A percentile compares a stretch with the other conserved stretches of the same genome.
These are phyloP conservation scores for Pyralis farinalis DNA, from an alignment of 2,888 invertebrate species.

Conservation along the genomic window DNA sequence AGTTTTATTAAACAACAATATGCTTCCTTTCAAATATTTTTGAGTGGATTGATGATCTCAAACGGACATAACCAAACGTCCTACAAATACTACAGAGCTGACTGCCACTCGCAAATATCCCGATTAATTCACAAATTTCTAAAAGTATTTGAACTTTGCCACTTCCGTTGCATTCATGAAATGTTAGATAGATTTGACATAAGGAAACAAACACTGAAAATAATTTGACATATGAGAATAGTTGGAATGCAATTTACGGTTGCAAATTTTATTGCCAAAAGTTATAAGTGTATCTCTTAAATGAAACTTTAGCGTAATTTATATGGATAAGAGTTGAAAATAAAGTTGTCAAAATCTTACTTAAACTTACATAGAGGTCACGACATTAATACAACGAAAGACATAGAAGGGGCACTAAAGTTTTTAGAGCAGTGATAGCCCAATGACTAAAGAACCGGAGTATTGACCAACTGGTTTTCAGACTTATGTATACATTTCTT, in stretches of 20 bases:
- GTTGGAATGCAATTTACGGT: not conserved
- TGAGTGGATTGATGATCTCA: constrained; percentile 54
- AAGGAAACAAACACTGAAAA: not conserved
- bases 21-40: constrained; percentile 57
- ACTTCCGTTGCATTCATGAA: not conserved
- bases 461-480: too few species aligned
- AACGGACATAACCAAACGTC: constrained; percentile 34
- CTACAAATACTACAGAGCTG: constrained; percentile 29
- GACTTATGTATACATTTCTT: too few species aligned
- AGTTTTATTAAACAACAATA: constrained; percentile 69
- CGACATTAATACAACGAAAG: too few species aligned
- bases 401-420: too few species aligned
- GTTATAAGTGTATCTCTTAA: not conserved
- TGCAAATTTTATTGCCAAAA: not conserved
- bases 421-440: too few species aligned
- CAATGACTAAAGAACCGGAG: too few species aligned
- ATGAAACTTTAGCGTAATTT: not conserved
- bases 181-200: not conserved
- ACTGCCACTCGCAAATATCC: constrained; percentile 28
- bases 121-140: constrained; percentile 27
- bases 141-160: constrained; percentile 5
- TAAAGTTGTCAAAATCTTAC: not conserved
- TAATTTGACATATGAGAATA: not conserved
- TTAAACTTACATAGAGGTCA: not conserved
- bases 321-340: not conserved